phyloP scores from a whole-genome alignment of 1,140 invertebrate genomes.

The Bombus superbus region DNA sequence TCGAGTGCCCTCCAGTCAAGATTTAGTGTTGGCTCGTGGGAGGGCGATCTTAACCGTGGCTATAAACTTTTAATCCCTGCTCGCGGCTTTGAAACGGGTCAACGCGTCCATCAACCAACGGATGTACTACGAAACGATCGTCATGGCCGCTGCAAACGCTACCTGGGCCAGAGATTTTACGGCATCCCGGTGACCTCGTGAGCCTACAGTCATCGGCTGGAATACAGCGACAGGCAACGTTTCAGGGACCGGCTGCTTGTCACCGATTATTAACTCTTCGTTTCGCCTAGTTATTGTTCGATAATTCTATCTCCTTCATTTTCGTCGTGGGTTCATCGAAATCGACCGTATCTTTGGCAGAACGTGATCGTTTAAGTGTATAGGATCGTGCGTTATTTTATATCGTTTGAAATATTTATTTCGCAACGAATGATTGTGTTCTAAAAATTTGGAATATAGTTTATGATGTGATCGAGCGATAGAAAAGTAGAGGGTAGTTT shows the following conservation, averaged over 20 bases:
- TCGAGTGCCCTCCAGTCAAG: not conserved
- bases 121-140: not conserved
- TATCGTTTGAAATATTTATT: not conserved
- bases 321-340: not conserved
- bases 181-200: slow-evolving; percentile 30
- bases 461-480: not conserved
- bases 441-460: not conserved
- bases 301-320: not conserved
- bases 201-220: not conserved
- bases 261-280: slow-evolving; percentile 14
- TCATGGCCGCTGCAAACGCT: not conserved
- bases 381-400: not conserved
- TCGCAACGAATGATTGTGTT: not conserved
- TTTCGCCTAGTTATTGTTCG: slow-evolving; percentile 26
- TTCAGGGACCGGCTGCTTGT: slow-evolving; percentile 27
- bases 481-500: not conserved
- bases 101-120: slow-evolving; percentile 14
- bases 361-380: not conserved
- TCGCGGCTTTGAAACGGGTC: not conserved
- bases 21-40: slow-evolving; percentile 5
- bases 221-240: slow-evolving; percentile 7
- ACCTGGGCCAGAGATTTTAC: slow-evolving; percentile 5
- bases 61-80: slow-evolving; percentile 41
- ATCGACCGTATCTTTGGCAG: not conserved
- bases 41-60: slow-evolving; percentile 14